Percentiles rank a stretch among this genome's conserved stretches.
These are phyloP conservation scores for Echinometra lucunter DNA, from an alignment of 53 echinoderm and acorn worm genomes.

Conservation along the genomic window DNA sequence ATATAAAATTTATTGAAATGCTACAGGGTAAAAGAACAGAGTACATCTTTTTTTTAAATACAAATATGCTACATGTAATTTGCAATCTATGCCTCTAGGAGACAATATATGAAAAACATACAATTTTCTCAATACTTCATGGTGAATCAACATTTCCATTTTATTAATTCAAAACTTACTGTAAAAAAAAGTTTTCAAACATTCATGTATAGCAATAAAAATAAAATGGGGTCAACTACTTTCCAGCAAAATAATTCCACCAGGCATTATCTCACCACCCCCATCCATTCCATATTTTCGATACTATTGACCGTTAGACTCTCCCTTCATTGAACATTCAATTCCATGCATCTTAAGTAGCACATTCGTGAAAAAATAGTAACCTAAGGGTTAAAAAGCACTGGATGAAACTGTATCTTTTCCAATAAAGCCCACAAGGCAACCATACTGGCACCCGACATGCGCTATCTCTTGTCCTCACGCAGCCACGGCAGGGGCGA, in stretches of 20 bases:
- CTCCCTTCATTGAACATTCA: background rate
- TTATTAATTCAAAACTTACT: background rate
- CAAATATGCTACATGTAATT: background rate
- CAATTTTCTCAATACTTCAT: no score
- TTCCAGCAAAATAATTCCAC: background rate
- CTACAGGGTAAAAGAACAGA: background rate
- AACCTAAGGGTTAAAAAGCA: slow-evolving; percentile 28
- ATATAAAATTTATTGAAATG: background rate
- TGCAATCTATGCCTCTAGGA: background rate
- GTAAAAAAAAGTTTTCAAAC: background rate
- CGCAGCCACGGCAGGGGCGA: background rate
- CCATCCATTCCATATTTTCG: background rate
- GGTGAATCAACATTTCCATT: background rate
- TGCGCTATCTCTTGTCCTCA: background rate
- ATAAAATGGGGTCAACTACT: background rate
- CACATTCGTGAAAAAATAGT: background rate
- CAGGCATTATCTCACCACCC: background rate
- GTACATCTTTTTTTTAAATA: background rate
- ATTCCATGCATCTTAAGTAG: background rate
- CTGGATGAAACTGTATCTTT: background rate
- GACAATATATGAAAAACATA: no score
- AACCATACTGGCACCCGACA: slow-evolving; percentile 2
- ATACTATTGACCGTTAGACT: background rate
- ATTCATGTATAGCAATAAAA: background rate
- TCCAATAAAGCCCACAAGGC: slow-evolving; percentile 15